Evolutionary conservation across 2,888 invertebrate genomes (phyloP).

Genomic region (Diadegma fenestrale): DNA sequence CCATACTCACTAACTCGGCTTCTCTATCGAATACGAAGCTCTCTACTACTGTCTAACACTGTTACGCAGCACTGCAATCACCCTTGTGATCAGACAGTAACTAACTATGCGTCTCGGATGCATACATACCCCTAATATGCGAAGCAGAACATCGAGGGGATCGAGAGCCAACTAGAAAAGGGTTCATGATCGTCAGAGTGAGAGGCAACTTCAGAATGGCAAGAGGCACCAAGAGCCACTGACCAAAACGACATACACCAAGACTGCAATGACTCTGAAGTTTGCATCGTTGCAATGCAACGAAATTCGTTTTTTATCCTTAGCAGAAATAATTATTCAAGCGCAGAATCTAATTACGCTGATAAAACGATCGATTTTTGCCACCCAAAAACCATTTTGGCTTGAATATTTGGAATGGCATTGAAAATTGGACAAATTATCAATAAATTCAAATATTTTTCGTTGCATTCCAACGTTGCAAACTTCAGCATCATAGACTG

Average conservation of each 20-base stretch:
- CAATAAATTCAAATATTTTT: no score
- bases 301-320: no score
- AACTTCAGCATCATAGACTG: no score
- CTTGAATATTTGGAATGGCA: no score
- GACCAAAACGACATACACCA: background rate
- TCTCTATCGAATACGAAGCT: slow-evolving; percentile 65
- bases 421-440: no score
- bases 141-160: slow-evolving; percentile 42
- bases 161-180: slow-evolving; percentile 42
- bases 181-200: slow-evolving; percentile 46
- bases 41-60: slow-evolving; percentile 75
- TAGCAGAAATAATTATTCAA: no score
- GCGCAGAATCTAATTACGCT: no score
- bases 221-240: slow-evolving; percentile 15
- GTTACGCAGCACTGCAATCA: slow-evolving; percentile 80
- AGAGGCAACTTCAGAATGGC: slow-evolving; percentile 35
- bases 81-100: slow-evolving; percentile 80
- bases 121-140: slow-evolving; percentile 71
- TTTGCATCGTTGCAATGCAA: no score
- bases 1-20: slow-evolving; percentile 14
- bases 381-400: no score
- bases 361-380: no score
- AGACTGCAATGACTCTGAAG: no score
- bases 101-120: slow-evolving; percentile 77
- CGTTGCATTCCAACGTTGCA: no score